Percentiles rank a stretch among this genome's conserved stretches.
Conservation (phyloP, 2,888 invertebrate species). For the Mellilla xanthometata region DNA sequence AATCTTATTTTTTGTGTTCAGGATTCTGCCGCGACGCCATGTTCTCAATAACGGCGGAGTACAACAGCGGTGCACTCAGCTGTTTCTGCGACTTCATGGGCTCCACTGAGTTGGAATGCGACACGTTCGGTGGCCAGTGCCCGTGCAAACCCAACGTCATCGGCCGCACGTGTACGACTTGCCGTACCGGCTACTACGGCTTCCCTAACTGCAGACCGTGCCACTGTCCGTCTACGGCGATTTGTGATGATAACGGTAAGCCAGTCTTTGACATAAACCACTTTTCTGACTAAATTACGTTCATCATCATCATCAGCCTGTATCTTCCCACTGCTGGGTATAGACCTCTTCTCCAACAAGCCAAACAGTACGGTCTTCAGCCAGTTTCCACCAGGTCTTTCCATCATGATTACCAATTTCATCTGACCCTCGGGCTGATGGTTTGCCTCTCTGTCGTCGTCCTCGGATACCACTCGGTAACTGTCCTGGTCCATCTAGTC, state of each 20-base stretch:
- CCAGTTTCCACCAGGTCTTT: too few species aligned
- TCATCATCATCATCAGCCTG: too few species aligned
- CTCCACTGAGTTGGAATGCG: slow-evolving; percentile 92
- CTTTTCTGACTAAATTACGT: too few species aligned
- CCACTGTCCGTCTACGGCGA: slow-evolving; percentile 91
- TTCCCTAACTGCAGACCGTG: slow-evolving; percentile 97
- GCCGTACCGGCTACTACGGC: slow-evolving; percentile 96
- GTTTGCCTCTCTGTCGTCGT: too few species aligned
- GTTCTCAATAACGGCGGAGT: slow-evolving; percentile 96
- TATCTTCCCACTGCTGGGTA: too few species aligned
- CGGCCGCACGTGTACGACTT: slow-evolving; percentile 92
- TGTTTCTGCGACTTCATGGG: slow-evolving; percentile 96
- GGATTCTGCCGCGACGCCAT: slow-evolving; percentile 95
- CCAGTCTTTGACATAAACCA: too few species aligned
- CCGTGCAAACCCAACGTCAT: slow-evolving; percentile 96
- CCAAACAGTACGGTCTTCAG: too few species aligned
- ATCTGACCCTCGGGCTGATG: too few species aligned
- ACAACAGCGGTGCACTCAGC: slow-evolving; percentile 95
- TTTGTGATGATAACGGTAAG: slow-evolving; percentile 87
- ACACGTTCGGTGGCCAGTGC: slow-evolving; percentile 98
- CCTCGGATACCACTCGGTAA: too few species aligned
- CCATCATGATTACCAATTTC: too few species aligned
- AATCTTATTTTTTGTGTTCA: slow-evolving; percentile 34
- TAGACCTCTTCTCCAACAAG: too few species aligned
- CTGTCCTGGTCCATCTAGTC: too few species aligned